These are phyloP conservation scores for Aphelinus atriplicis DNA, from an alignment of 1,140 invertebrate species.

Conservation along the genomic window DNA sequence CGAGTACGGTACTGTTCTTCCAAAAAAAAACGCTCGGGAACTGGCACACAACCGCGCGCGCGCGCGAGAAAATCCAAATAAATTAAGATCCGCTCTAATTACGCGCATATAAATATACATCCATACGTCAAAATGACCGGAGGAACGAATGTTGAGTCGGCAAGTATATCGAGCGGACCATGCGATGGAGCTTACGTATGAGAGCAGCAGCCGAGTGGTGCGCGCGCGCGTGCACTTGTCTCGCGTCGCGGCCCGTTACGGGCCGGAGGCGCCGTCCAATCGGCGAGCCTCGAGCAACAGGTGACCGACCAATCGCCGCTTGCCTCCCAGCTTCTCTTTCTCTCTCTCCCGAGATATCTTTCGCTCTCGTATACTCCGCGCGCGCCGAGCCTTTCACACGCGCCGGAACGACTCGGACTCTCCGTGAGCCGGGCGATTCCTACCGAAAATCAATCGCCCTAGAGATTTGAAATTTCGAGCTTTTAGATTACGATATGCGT, in stretches of 20 bases:
- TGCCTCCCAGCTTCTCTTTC: constrained; percentile 43
- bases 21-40: no score
- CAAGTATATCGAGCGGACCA: no score
- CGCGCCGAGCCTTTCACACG: constrained; percentile 42
- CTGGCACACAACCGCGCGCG: no score
- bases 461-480: no score
- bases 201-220: no score
- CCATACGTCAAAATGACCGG: no score
- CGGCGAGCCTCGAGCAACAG: constrained; percentile 54
- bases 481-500: no score
- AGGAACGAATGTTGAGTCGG: no score
- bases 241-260: constrained; percentile 44
- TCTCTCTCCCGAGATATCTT: constrained; percentile 11
- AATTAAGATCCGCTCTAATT: constrained; percentile 29
- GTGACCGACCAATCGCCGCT: constrained; percentile 58
- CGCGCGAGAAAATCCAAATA: constrained; percentile 12
- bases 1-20: no score
- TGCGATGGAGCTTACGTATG: no score
- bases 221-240: constrained; percentile 46
- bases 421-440: no score
- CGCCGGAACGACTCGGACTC: not conserved
- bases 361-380: constrained; percentile 41
- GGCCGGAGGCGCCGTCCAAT: constrained; percentile 53
- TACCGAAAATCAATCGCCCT: no score
- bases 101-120: not conserved